Evolutionary conservation across 1,140 invertebrate genomes (phyloP), one percentile per base, ranked within the genome.

Genomic region (Helicoverpa armigera): DNA sequence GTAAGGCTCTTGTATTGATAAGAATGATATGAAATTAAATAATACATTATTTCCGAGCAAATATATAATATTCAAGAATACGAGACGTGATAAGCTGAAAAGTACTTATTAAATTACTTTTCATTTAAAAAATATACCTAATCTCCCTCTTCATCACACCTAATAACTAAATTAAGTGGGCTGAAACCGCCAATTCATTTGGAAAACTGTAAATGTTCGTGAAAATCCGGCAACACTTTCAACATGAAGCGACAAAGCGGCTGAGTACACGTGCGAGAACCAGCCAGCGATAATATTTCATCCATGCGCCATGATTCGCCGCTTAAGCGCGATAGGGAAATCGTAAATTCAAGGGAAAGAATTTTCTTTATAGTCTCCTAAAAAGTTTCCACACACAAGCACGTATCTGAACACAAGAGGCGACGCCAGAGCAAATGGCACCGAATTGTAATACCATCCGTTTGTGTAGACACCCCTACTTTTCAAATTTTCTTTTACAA

Each of bases 401-500:
- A 91, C 88, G 86, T 90, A 86, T 82, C 84, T 84, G 84, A 87
- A 83, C 85, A 85, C 82, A 87, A 83, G 83, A 85, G 84, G 81
- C 86, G 79, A 82, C 76, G 83, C 82, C 83, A 84, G 82, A 84
- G 82, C 86, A 89, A 91, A 91, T 87, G 86, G 87, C 82, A 86
- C 82, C 83, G 84, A 91, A 88, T 89, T 89, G 85, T 86, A 86
- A 90, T 84, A 87, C 86, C 85, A 85, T 87, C 84, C 84, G 82
- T 89, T 85, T 86, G 80, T 82, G 82, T 88, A 88, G 84, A 86
- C 85, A 84, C 84, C 85, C 83, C 84, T 85, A 89, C 85, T 87
- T 88, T 88, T 89, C 86, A 89, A 91, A 91, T 91, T 90, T 90
- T 90, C 88, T 90, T 87, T 88, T 85, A 85, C 89, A 90, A 90